Evolutionary conservation across 2,888 invertebrate species (phyloP), one percentile per base, ranked within the genome.

Genomic region (Amiota minor): DNA sequence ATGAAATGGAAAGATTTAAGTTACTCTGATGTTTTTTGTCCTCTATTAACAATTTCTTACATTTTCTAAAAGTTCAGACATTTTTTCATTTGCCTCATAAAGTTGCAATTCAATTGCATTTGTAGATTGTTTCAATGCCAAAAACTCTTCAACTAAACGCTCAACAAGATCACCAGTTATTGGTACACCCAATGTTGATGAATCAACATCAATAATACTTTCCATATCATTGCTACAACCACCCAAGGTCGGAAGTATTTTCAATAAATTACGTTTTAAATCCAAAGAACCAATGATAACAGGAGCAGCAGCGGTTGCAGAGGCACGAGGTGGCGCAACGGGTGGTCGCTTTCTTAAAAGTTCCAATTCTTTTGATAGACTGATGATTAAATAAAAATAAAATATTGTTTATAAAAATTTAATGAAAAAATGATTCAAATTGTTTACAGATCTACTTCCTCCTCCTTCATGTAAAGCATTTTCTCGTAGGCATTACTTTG

Each of bases 11-110:
- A 72, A 56, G 61, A 23, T 10, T 3, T 16, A 59, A 59, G 11
- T 71, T 35, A 71, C 9, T 2, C 56, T 47, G 1, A 16, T 20
- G 56, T 18, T 59, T 16, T 1, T 12, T 12, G 3, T 59, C 20
- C 6, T 18, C 11, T 11, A 1, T 2, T 16, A 59, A 59, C 56
- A 23, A 20, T 14, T 45, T 74, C 82, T 85, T 79, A 90, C 90
- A 76, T 89, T 89, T 77, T 90, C 90, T 71, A 89, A 77, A 0
- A 90, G 80, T 74, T 90, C 90, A 0, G 90, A 82, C 72, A 89
- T 89, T 82, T 90, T 90, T 76, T 90, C 90, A 75, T 90, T 90
- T 16, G 90, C 90, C 76, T 90, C 90, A 74, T 90, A 90, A 47
- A 90, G 78, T 75, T 90, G 90, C 53, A 90, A 77, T 70, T 90